Evolutionary conservation across 2,113 vertebrate genomes (phyloP).

Genomic region (Sminthopsis crassicaudata): DNA sequence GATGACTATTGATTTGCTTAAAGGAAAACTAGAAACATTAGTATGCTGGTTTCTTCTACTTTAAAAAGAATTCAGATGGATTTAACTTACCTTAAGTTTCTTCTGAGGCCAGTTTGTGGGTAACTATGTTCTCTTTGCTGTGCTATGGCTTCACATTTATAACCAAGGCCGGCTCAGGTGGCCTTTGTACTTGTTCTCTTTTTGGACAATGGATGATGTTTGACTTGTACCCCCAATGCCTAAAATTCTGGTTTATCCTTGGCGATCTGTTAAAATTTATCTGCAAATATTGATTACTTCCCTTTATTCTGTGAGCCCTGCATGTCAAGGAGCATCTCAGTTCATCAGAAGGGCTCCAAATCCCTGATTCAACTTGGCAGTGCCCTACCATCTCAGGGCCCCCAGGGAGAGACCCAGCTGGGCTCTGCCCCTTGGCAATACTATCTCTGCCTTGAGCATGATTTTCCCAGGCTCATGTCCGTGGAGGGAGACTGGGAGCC

Average conservation of each 20-base stretch:
- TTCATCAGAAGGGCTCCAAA: background rate
- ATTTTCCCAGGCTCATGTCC: slow-evolving; percentile 48
- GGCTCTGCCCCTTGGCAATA: background rate
- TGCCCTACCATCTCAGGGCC: background rate
- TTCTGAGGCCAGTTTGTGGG: background rate
- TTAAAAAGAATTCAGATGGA: background rate
- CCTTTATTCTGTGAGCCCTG: background rate
- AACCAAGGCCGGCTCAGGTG: background rate
- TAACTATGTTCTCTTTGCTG: background rate
- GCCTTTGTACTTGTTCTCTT: too few relatives aligned
- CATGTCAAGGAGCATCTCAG: background rate
- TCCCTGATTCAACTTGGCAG: background rate
- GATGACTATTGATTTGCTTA: background rate
- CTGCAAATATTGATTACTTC: background rate
- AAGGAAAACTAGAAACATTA: background rate
- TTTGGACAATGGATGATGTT: background rate
- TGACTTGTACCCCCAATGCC: background rate
- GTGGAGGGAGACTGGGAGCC: background rate
- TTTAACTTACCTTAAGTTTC: background rate
- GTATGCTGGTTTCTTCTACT: background rate
- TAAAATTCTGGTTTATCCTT: background rate
- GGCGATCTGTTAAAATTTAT: background rate
- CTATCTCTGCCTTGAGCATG: background rate
- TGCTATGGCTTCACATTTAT: background rate
- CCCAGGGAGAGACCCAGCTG: slow-evolving; percentile 3